These are phyloP conservation scores for Pseudocheirus occidentalis DNA, from an alignment of 2,797 vertebrate genomes.

Conservation along the genomic window DNA sequence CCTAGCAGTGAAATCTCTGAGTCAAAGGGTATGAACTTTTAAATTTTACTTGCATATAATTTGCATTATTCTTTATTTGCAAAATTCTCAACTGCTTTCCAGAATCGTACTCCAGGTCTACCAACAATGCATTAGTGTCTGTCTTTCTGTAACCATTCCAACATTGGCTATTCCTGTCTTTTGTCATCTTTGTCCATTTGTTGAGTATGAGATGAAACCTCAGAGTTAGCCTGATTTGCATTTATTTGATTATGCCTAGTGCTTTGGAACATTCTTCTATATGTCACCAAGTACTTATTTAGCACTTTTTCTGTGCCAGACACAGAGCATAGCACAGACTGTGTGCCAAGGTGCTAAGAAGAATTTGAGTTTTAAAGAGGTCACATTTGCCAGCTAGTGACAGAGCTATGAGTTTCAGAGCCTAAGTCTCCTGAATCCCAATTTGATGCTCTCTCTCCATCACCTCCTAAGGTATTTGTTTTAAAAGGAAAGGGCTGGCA, in stretches of 20 bases:
- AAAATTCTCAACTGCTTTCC: background rate
- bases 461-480: background rate
- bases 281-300: background rate
- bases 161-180: background rate
- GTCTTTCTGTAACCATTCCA: background rate
- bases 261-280: background rate
- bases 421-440: background rate
- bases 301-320: background rate
- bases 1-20: background rate
- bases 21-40: background rate
- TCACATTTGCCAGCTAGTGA: background rate
- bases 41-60: background rate
- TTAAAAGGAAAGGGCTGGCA: background rate
- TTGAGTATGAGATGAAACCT: background rate
- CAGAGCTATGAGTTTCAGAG: background rate
- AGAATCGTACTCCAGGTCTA: background rate
- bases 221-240: background rate
- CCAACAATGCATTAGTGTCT: background rate
- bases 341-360: background rate
- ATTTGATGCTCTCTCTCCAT: background rate
- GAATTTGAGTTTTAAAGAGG: background rate
- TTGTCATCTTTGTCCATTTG: background rate
- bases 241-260: background rate
- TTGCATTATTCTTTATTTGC: background rate
- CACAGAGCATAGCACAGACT: too few species aligned